These are phyloP conservation scores for Ptilodon capucinus DNA, from an alignment of 2,888 invertebrate genomes.

Conservation along the genomic window DNA sequence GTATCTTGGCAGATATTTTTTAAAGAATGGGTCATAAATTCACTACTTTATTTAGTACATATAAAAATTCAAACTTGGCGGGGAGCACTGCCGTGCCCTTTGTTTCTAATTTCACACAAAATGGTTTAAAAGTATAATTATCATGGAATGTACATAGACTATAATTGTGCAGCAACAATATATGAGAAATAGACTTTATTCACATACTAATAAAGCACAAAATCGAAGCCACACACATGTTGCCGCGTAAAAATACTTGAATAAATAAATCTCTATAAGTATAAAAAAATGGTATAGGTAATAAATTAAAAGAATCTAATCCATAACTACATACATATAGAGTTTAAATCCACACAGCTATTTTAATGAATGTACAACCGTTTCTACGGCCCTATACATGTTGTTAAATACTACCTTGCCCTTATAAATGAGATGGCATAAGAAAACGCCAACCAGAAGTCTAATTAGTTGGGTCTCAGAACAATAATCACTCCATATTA, in stretches of 20 bases:
- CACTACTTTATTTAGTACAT: neutral
- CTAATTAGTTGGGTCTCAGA: no score
- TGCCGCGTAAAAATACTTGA: neutral
- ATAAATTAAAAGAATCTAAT: neutral
- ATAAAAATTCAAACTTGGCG: constrained; percentile 1
- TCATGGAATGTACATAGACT: constrained; percentile 33
- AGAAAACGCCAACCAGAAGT: no score
- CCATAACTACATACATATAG: neutral
- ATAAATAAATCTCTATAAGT: neutral
- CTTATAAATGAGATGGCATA: no score
- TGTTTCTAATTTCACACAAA: neutral
- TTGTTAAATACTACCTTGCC: no score
- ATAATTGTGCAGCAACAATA: constrained; percentile 7
- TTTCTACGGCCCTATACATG: no score
- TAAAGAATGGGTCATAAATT: no score
- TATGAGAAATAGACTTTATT: constrained; percentile 7
- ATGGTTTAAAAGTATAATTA: neutral
- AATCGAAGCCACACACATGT: neutral
- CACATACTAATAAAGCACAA: neutral
- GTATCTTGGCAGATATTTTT: neutral
- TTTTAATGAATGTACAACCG: neutral
- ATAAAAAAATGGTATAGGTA: neutral
- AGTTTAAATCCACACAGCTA: neutral
- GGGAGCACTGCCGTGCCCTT: neutral
- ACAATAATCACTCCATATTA: no score